phyloP scores from a whole-genome alignment of 2,113 vertebrate genomes.

The Nycticorax nycticorax region DNA sequence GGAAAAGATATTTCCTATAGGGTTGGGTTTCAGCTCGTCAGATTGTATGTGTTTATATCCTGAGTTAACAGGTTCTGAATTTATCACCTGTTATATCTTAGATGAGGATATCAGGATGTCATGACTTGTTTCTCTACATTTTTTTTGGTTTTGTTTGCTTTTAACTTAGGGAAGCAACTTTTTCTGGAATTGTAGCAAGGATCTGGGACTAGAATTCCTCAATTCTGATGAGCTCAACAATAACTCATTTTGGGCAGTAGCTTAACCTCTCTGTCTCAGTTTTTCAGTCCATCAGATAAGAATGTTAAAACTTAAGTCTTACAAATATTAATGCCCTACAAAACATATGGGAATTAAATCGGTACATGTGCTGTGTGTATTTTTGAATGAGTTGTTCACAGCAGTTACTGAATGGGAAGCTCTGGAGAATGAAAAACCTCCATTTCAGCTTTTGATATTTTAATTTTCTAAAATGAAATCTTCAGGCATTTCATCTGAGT shows the following conservation, averaged over 20 bases:
- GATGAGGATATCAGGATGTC: neutral
- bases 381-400: neutral
- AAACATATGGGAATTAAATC: neutral
- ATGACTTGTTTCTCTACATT: neutral
- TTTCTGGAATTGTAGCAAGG: neutral
- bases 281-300: neutral
- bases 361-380: neutral
- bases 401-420: neutral
- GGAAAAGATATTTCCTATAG: neutral
- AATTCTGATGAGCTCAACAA: neutral
- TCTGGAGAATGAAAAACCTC: neutral
- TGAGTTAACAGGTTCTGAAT: neutral
- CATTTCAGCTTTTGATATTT: neutral
- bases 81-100: neutral
- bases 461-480: neutral
- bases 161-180: neutral
- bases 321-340: neutral
- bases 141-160: neutral
- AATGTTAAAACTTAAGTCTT: neutral
- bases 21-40: neutral
- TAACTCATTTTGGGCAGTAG: neutral
- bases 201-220: neutral
- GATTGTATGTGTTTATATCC: neutral
- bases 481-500: neutral
- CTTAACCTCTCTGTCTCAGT: constrained; percentile 35